Evolutionary conservation across 2,113 vertebrate species (phyloP).

Genomic region (Asarcornis scutulata): DNA sequence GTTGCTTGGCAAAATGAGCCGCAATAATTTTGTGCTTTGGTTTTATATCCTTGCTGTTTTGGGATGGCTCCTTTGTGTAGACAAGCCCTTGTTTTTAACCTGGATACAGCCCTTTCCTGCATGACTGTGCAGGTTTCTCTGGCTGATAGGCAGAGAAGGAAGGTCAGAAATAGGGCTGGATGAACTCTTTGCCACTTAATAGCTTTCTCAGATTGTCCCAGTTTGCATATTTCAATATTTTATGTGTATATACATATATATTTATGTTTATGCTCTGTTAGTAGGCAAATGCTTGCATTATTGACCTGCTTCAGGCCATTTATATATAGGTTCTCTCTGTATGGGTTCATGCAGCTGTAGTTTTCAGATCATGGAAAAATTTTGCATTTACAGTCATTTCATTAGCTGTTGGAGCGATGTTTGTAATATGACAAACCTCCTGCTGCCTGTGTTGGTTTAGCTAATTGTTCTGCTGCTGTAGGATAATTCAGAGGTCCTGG

Average conservation of each 20-base stretch:
- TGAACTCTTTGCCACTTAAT: not conserved
- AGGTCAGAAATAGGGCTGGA: not conserved
- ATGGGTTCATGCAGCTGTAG: not conserved
- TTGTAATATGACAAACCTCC: not conserved
- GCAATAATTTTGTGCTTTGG: not conserved
- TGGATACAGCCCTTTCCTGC: fast-evolving
- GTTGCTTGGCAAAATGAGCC: not conserved
- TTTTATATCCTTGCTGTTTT: not conserved
- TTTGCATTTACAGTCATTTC: not conserved
- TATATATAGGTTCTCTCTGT: not conserved
- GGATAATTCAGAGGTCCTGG: not conserved
- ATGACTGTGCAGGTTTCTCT: not conserved
- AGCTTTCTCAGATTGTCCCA: not conserved
- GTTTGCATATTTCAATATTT: not conserved
- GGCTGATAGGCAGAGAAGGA: not conserved
- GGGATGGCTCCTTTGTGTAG: not conserved
- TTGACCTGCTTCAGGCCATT: not conserved
- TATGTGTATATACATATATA: not conserved
- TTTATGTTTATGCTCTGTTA: not conserved
- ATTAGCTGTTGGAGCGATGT: not conserved
- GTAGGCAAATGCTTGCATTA: not conserved
- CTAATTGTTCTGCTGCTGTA: not conserved
- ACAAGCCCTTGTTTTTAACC: not conserved
- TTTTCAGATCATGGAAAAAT: not conserved
- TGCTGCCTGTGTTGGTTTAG: not conserved